Evolutionary conservation across 2,888 invertebrate species (phyloP).

Genomic region (Drosophila sordidapex): DNA sequence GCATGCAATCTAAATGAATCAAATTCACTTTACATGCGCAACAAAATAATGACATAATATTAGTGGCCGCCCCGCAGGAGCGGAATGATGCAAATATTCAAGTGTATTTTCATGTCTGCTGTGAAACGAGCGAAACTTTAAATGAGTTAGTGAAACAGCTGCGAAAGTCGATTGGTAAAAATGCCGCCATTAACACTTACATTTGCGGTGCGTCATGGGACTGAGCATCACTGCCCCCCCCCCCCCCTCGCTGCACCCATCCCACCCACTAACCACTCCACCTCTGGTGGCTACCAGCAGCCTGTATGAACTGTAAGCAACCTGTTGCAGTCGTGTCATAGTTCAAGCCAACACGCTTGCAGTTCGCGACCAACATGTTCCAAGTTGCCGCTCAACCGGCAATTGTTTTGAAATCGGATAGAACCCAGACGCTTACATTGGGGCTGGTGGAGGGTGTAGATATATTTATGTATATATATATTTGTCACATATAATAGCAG

Average conservation of each 20-base stretch:
- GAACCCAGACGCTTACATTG: neutral
- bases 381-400: conserved; percentile 16
- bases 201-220: conserved; percentile 12
- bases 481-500: neutral
- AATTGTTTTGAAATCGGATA: conserved; percentile 15
- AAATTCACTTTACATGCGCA: neutral
- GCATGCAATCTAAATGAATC: neutral
- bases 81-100: neutral
- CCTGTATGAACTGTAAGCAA: conserved; percentile 18
- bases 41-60: neutral
- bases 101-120: neutral
- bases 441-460: neutral
- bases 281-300: neutral
- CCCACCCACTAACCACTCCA: neutral
- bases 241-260: neutral
- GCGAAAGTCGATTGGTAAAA: conserved; percentile 15
- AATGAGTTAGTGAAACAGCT: conserved; percentile 38
- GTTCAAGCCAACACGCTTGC: conserved; percentile 36
- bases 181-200: conserved; percentile 10
- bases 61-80: neutral
- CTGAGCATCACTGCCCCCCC: neutral
- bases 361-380: conserved; percentile 34
- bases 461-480: neutral
- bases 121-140: conserved; percentile 2
- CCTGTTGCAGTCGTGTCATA: conserved; percentile 55